A percentile compares a stretch with the other conserved stretches of the same genome.
Evolutionary conservation across 1,140 invertebrate species (phyloP).

Genomic region (Drosophila fuyamai): DNA sequence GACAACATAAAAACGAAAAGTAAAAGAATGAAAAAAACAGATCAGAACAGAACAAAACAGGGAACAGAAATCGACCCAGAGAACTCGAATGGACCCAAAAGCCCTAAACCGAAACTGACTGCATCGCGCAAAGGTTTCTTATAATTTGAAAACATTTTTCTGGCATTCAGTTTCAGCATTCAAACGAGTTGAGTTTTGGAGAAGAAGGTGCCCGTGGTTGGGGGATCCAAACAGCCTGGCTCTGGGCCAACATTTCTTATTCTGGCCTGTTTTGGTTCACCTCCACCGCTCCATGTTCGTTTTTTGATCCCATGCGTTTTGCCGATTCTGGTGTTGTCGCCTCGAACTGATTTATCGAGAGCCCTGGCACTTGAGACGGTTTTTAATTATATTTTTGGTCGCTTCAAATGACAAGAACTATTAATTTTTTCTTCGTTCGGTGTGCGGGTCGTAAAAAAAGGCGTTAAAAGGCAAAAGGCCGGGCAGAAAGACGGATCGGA

Average conservation of each 20-base stretch:
- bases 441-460: constrained; percentile 46
- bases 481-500: constrained; percentile 31
- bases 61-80: constrained; percentile 34
- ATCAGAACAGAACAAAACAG: constrained; percentile 19
- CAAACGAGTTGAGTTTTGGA: constrained; percentile 36
- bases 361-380: constrained; percentile 55
- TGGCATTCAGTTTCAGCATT: constrained; percentile 46
- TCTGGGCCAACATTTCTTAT: constrained; percentile 49
- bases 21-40: constrained; percentile 1
- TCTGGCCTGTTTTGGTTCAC: constrained; percentile 19
- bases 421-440: constrained; percentile 46
- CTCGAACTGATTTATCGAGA: constrained; percentile 62
- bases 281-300: constrained; percentile 1
- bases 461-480: constrained; percentile 47
- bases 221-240: constrained; percentile 19
- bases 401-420: constrained; percentile 62
- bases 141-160: constrained; percentile 62
- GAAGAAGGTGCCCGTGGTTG: constrained; percentile 7
- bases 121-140: constrained; percentile 42
- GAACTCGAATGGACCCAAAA: constrained; percentile 14
- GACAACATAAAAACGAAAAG: constrained; percentile 46
- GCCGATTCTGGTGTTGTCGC: constrained; percentile 52
- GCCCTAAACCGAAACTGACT: constrained; percentile 19
- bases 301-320: constrained; percentile 50
- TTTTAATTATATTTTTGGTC: constrained; percentile 66